Percentiles rank a stretch among this genome's conserved stretches.
Conservation (phyloP, 2,888 invertebrate genomes). For the Ommatoiulus sabulosus region DNA sequence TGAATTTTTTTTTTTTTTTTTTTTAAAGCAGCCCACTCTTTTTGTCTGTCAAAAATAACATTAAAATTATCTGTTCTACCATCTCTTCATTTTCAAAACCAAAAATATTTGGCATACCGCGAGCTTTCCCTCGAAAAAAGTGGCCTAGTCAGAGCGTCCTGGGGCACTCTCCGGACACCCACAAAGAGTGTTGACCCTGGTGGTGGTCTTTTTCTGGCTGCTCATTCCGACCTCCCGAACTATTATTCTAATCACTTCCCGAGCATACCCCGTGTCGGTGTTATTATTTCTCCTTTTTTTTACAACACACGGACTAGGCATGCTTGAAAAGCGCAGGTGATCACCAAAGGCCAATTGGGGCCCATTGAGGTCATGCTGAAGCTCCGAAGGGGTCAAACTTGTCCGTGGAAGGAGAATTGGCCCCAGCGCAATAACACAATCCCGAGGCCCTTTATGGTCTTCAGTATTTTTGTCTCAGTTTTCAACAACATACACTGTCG, state of each 20-base stretch:
- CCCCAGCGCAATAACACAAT: not conserved
- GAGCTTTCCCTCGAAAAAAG: conserved; percentile 2
- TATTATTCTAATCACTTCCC: conserved; percentile 15
- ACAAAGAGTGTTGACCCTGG: conserved; percentile 34
- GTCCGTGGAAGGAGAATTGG: not conserved
- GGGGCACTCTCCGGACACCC: conserved; percentile 4
- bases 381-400: not conserved
- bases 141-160: conserved; percentile 34
- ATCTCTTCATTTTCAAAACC: conserved; percentile 7
- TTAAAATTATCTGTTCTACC: conserved; percentile 6
- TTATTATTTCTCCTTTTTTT: conserved; percentile 5
- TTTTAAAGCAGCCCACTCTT: not conserved
- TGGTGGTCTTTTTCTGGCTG: conserved; percentile 17
- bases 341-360: conserved; percentile 22
- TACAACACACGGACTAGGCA: not conserved
- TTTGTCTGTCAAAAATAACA: conserved; percentile 1
- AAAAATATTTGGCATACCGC: conserved; percentile 13
- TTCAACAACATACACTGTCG: conserved; percentile 8
- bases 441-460: conserved; percentile 14
- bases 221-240: conserved; percentile 28
- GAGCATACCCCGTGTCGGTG: conserved; percentile 7
- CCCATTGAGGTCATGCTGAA: not conserved
- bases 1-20: not conserved
- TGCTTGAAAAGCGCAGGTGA: not conserved
- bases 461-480: not conserved